Conservation (phyloP, 2,113 vertebrate genomes). For the Equus przewalskii region DNA sequence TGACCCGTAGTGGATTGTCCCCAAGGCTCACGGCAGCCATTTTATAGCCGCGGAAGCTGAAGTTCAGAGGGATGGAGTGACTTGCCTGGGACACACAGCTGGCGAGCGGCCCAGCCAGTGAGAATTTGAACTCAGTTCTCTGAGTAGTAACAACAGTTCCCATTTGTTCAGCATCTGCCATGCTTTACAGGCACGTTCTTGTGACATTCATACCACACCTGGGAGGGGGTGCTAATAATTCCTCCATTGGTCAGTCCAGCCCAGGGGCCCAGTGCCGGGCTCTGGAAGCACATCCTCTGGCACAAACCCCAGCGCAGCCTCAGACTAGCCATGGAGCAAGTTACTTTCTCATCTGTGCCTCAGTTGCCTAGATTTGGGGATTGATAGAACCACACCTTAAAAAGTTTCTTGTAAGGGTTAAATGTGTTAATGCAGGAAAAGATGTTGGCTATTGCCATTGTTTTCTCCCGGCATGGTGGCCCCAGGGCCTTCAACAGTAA, state of each 20-base stretch:
- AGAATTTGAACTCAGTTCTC: neutral
- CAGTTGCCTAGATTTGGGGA: neutral
- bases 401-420: neutral
- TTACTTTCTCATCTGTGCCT: neutral
- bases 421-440: neutral
- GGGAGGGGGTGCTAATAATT: neutral
- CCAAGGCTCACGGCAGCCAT: neutral
- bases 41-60: neutral
- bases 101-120: neutral
- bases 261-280: neutral
- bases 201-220: neutral
- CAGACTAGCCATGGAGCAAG: neutral
- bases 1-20: neutral
- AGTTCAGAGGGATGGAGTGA: neutral
- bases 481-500: constrained; percentile 31
- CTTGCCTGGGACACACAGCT: neutral
- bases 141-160: neutral
- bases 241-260: neutral
- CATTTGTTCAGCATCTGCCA: neutral
- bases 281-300: neutral
- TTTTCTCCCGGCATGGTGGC: neutral
- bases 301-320: neutral
- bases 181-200: neutral
- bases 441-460: neutral
- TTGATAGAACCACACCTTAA: neutral